Evolutionary conservation across 1,140 invertebrate genomes (phyloP).

Genomic region (Gonioctena quinquepunctata): DNA sequence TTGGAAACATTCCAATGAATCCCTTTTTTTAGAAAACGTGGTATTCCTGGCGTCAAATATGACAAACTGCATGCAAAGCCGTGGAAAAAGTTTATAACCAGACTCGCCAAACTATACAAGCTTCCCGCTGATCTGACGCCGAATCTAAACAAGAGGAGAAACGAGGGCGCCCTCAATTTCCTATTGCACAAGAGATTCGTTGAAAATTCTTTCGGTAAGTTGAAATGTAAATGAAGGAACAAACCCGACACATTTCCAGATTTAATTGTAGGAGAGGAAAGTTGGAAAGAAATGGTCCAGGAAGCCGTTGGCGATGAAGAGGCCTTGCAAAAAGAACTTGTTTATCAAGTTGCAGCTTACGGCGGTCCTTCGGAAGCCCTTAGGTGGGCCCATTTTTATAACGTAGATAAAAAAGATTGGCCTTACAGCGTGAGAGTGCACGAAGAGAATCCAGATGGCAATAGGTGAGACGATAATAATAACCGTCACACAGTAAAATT

Average conservation of each 20-base stretch:
- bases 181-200: slow-evolving; percentile 67
- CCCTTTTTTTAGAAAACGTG: slow-evolving; percentile 40
- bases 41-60: slow-evolving; percentile 65
- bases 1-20: too few relatives aligned
- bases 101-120: slow-evolving; percentile 66
- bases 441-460: slow-evolving; percentile 46
- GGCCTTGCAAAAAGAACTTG: slow-evolving; percentile 61
- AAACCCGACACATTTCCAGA: too few relatives aligned
- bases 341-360: slow-evolving; percentile 58
- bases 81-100: slow-evolving; percentile 64
- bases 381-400: slow-evolving; percentile 65
- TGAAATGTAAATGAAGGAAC: too few relatives aligned
- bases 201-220: slow-evolving; percentile 62
- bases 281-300: slow-evolving; percentile 70
- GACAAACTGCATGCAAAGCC: slow-evolving; percentile 63
- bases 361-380: slow-evolving; percentile 63
- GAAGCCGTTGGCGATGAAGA: slow-evolving; percentile 63
- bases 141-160: slow-evolving; percentile 66
- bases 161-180: slow-evolving; percentile 68
- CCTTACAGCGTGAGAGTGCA: slow-evolving; percentile 59
- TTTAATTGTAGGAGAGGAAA: slow-evolving; percentile 57
- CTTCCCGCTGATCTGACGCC: slow-evolving; percentile 64
- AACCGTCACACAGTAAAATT: too few relatives aligned
- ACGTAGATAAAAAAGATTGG: slow-evolving; percentile 62
- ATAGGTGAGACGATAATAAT: slow-evolving; percentile 20